A percentile compares a stretch with the other conserved stretches of the same genome.
phyloP scores from a whole-genome alignment of 2,113 vertebrate species.

The Python bivittatus region DNA sequence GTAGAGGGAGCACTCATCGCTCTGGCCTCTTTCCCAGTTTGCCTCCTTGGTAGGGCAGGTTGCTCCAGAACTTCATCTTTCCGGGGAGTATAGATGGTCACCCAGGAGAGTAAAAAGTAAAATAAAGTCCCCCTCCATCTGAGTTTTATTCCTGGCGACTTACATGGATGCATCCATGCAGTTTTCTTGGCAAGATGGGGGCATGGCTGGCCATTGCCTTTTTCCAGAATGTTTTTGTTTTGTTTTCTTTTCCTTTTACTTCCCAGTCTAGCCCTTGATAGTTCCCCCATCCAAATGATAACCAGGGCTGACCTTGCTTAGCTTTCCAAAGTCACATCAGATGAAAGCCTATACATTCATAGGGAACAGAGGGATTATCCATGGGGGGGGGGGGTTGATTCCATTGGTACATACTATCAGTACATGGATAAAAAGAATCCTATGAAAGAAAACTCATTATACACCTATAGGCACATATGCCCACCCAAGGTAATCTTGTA shows the following conservation, averaged over 20 bases:
- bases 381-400: fast-evolving
- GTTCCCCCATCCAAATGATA: not conserved
- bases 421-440: not conserved
- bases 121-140: not conserved
- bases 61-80: not conserved
- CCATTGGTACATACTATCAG: not conserved
- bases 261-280: not conserved
- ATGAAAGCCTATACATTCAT: constrained; percentile 39
- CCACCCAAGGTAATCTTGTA: not conserved
- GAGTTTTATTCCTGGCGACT: not conserved
- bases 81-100: constrained; percentile 38
- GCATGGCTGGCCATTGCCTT: not conserved
- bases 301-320: not conserved
- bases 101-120: not conserved
- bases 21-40: not conserved
- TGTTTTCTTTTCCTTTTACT: not conserved
- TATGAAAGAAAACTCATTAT: not conserved
- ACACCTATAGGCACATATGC: not conserved
- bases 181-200: not conserved
- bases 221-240: too few species aligned
- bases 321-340: constrained; percentile 31
- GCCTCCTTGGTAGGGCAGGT: constrained; percentile 5
- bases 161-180: not conserved
- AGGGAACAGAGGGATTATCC: constrained; percentile 5
- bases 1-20: fast-evolving